Conservation (phyloP, 2,113 vertebrate genomes). For the Hystrix brachyura region DNA sequence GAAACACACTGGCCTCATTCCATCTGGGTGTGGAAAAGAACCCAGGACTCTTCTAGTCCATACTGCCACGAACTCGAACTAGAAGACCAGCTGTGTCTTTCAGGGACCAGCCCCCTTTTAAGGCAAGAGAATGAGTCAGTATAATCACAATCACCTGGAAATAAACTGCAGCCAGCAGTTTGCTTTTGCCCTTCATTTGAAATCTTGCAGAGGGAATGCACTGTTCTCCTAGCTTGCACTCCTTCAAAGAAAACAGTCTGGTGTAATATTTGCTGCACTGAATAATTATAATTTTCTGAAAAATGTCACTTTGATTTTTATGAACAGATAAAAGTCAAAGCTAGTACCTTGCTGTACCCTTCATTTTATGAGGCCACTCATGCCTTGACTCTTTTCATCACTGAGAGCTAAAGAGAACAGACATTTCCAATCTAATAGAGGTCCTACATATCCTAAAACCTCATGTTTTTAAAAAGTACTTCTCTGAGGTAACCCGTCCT, state of each 20-base stretch:
- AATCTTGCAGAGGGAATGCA: conserved; percentile 59
- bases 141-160: conserved; percentile 57
- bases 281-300: conserved; percentile 51
- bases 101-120: conserved; percentile 49
- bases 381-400: neutral
- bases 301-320: conserved; percentile 50
- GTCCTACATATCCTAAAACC: neutral
- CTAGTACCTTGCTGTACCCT: neutral
- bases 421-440: neutral
- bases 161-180: conserved; percentile 42
- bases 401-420: neutral
- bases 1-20: conserved; percentile 12
- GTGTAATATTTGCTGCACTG: neutral
- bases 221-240: neutral
- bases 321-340: conserved; percentile 32
- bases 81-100: neutral
- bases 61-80: conserved; percentile 8
- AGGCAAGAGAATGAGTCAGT: conserved; percentile 67
- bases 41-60: neutral
- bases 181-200: conserved; percentile 60
- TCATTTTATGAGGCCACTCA: neutral
- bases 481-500: conserved; percentile 10
- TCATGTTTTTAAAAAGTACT: neutral
- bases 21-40: conserved; percentile 17
- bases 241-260: conserved; percentile 39